phyloP scores from a whole-genome alignment of 64 coral and sea anemone species.

The Pocillopora verrucosa region DNA sequence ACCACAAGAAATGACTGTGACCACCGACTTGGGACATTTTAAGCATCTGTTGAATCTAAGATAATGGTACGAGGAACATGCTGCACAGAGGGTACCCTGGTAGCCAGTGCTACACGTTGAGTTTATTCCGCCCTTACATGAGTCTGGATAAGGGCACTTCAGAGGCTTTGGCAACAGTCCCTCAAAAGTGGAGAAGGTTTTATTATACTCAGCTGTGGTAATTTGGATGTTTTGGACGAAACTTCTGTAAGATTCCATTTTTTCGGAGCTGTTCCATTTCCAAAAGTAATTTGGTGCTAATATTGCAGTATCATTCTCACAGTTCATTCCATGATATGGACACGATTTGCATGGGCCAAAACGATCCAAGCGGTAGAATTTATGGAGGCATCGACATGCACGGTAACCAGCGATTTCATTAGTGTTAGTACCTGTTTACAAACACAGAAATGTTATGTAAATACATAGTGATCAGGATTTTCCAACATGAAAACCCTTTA shows the following conservation, averaged over 20 bases:
- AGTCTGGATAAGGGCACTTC: constrained; percentile 38
- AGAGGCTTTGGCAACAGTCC: constrained; percentile 19
- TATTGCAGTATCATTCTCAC: constrained; percentile 35
- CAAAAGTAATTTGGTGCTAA: constrained; percentile 35
- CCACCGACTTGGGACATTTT: neutral
- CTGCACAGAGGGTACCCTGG: constrained; percentile 60
- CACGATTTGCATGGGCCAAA: constrained; percentile 47
- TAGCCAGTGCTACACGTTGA: constrained; percentile 38
- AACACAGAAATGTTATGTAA: neutral
- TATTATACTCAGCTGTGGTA: neutral
- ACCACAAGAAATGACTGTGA: neutral
- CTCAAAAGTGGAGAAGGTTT: constrained; percentile 12
- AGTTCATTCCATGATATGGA: constrained; percentile 9
- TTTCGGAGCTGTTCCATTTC: constrained; percentile 37
- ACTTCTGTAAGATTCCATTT: neutral
- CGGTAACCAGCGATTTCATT: constrained; percentile 37
- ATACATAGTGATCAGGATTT: too few species aligned
- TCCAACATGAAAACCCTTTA: too few species aligned
- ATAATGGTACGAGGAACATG: constrained; percentile 49
- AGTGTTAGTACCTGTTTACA: constrained; percentile 34
- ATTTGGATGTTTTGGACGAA: constrained; percentile 38
- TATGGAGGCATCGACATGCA: constrained; percentile 51
- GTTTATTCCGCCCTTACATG: constrained; percentile 49
- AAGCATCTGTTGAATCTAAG: constrained; percentile 59
- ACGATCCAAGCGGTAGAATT: constrained; percentile 58